A percentile compares a stretch with the other conserved stretches of the same genome.
Evolutionary conservation across 2,797 vertebrate species (phyloP).

Genomic region (Okamejei kenojei): DNA sequence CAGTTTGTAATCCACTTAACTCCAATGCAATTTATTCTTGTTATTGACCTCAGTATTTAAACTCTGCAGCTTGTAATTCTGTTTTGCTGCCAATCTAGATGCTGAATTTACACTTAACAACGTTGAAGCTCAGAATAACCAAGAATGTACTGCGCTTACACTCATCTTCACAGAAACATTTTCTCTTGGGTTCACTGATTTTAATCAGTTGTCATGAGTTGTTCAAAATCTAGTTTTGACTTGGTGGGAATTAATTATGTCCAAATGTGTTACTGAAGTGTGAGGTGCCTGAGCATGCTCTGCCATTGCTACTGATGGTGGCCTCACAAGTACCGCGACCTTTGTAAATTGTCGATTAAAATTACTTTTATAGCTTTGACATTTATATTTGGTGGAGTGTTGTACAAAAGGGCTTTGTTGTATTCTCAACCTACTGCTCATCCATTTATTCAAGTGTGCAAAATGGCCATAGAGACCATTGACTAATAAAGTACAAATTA

Average conservation of each 20-base stretch:
- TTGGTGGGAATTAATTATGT: constrained; percentile 26
- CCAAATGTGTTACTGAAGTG: constrained; percentile 6
- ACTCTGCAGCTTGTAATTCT: neutral
- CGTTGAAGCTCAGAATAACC: neutral
- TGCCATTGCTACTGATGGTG: too few relatives aligned
- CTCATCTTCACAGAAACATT: neutral
- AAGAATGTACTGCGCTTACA: constrained; percentile 19
- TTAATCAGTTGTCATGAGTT: constrained; percentile 9
- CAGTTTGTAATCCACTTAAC: neutral
- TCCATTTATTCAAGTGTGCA: neutral
- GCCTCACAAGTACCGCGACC: neutral
- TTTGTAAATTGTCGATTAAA: neutral
- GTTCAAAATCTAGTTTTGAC: neutral
- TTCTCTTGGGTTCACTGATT: constrained; percentile 29
- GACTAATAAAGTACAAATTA: neutral
- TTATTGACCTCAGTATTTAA: neutral
- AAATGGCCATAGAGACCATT: neutral
- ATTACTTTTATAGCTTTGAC: neutral
- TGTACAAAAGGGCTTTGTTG: neutral
- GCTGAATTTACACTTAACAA: neutral
- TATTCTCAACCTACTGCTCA: neutral
- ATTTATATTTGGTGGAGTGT: neutral
- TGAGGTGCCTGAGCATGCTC: neutral
- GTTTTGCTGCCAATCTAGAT: neutral
- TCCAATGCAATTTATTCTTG: neutral